These are phyloP conservation scores for Balaenoptera acutorostrata DNA, from an alignment of 2,113 vertebrate genomes.

Conservation along the genomic window DNA sequence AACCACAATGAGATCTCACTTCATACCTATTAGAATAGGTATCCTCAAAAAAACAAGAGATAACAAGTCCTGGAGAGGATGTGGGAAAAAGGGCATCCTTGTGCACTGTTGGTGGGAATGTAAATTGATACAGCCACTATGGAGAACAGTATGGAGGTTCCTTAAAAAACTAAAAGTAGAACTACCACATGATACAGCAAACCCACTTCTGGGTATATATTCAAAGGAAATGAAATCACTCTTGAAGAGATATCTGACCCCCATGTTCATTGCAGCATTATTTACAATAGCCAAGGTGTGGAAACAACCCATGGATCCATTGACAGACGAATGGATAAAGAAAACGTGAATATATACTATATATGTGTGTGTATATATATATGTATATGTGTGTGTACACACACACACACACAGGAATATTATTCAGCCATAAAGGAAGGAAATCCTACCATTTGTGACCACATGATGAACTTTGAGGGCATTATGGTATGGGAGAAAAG, in stretches of 20 bases:
- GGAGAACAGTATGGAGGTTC: neutral
- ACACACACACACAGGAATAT: neutral
- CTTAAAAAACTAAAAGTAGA: neutral
- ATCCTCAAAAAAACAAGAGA: neutral
- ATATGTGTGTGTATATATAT: neutral
- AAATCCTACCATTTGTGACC: neutral
- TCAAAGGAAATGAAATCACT: neutral
- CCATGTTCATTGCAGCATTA: neutral
- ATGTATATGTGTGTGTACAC: fast-evolving
- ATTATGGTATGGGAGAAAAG: neutral
- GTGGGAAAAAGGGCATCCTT: neutral
- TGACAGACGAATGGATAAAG: neutral
- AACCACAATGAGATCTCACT: neutral
- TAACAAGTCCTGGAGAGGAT: neutral
- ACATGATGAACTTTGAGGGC: neutral
- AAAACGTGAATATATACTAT: neutral
- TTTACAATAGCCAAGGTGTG: neutral
- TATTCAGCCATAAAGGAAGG: neutral
- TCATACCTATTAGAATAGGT: neutral
- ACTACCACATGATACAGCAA: neutral
- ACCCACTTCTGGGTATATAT: neutral
- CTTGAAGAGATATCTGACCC: neutral
- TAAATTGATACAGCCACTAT: neutral
- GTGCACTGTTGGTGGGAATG: neutral
- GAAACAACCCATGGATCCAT: neutral